phyloP scores from a whole-genome alignment of 2,888 invertebrate genomes.

The Dimorphilus gyrociliatus region DNA sequence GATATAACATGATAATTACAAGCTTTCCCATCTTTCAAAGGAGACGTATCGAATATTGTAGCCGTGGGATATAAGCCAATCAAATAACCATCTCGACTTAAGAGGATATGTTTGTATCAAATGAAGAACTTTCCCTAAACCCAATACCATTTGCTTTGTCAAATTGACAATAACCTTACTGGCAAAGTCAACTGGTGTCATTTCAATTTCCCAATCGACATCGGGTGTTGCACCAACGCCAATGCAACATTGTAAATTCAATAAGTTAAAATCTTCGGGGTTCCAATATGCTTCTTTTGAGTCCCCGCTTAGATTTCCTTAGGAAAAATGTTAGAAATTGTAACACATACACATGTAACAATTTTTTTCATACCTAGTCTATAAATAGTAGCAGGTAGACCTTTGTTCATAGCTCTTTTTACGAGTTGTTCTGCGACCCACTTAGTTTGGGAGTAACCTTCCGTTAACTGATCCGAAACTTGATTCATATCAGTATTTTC shows the following conservation, averaged over 20 bases:
- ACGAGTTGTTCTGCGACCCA: conserved; percentile 40
- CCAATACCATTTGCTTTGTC: conserved; percentile 21
- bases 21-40: too few relatives aligned
- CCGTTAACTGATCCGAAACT: conserved; percentile 19
- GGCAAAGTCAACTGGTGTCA: conserved; percentile 39
- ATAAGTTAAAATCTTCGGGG: conserved; percentile 35
- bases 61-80: conserved; percentile 34
- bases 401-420: conserved; percentile 24
- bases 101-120: conserved; percentile 29
- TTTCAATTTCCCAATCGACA: conserved; percentile 32
- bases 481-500: conserved; percentile 24
- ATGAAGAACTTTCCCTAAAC: conserved; percentile 35
- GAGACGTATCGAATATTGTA: conserved; percentile 25
- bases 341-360: too few relatives aligned
- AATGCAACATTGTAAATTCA: conserved; percentile 29
- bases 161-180: conserved; percentile 26
- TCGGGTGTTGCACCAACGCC: conserved; percentile 25
- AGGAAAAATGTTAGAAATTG: conserved; percentile 2
- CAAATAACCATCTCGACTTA: conserved; percentile 28
- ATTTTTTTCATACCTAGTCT: conserved; percentile 28
- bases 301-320: conserved; percentile 35
- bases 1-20: neutral
- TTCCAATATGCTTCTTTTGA: conserved; percentile 31
- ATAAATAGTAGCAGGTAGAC: conserved; percentile 36
- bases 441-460: conserved; percentile 38